These are phyloP conservation scores for Aspidoscelis tigris DNA, from an alignment of 2,113 vertebrate genomes.

Conservation along the genomic window DNA sequence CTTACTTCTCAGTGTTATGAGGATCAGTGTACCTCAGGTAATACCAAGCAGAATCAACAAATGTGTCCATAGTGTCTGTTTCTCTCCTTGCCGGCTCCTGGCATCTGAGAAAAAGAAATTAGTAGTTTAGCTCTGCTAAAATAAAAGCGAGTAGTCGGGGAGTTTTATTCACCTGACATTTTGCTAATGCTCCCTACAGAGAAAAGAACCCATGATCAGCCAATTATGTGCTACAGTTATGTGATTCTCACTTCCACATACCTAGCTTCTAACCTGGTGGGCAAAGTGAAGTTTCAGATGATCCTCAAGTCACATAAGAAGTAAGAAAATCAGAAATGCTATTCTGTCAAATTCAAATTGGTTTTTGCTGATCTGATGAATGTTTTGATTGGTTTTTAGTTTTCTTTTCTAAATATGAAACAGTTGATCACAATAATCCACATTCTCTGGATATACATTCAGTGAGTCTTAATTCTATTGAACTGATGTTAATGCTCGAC, in stretches of 20 bases:
- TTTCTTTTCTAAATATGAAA: neutral
- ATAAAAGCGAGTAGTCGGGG: neutral
- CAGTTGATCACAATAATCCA: neutral
- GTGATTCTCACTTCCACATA: neutral
- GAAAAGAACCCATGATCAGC: neutral
- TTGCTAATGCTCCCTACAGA: neutral
- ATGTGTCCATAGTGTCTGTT: constrained; percentile 97
- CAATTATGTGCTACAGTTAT: neutral
- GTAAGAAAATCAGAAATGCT: neutral
- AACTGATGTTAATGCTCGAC: neutral
- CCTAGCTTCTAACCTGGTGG: neutral
- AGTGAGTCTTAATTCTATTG: neutral
- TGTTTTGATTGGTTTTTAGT: neutral
- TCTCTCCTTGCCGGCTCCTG: constrained; percentile 85
- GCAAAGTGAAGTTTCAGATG: neutral
- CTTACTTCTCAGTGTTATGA: constrained; percentile 84
- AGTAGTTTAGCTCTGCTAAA: constrained; percentile 22
- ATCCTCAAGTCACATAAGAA: neutral
- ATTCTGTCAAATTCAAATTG: neutral
- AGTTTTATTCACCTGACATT: neutral
- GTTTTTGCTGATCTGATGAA: neutral
- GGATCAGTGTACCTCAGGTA: constrained; percentile 94
- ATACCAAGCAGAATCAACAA: constrained; percentile 97
- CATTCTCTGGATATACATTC: neutral
- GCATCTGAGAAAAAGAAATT: constrained; percentile 79